A percentile compares a stretch with the other conserved stretches of the same genome.
Conservation (phyloP, 2,113 vertebrate species). For the Rhineura floridana region DNA sequence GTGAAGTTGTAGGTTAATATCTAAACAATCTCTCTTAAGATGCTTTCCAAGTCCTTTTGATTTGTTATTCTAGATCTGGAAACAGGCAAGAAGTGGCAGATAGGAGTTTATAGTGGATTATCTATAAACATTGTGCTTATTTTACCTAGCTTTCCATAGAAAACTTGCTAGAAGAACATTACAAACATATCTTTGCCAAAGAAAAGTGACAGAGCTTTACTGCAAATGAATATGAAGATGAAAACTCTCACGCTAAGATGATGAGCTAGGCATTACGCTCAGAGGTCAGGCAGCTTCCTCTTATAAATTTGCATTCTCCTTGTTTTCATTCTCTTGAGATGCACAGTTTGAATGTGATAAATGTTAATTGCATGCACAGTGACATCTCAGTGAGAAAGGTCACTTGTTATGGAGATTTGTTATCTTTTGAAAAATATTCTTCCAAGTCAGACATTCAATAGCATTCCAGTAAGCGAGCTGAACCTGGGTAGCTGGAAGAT, state of each 20-base stretch:
- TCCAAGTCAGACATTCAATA: slow-evolving; percentile 43
- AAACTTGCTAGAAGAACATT: not conserved
- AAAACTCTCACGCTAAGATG: not conserved
- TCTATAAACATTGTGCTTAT: not conserved
- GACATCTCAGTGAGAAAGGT: slow-evolving; percentile 40
- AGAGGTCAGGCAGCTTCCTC: not conserved
- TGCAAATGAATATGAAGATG: not conserved
- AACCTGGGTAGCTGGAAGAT: slow-evolving; percentile 33
- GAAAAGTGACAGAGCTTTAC: not conserved
- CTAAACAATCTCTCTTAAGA: too few species aligned
- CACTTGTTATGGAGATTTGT: slow-evolving; percentile 40
- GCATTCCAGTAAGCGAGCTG: slow-evolving; percentile 7
- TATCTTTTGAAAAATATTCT: slow-evolving; percentile 46
- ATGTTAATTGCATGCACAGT: slow-evolving; percentile 20
- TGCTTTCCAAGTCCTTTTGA: not conserved
- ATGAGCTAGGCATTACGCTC: not conserved
- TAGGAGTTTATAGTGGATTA: not conserved
- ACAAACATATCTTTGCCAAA: not conserved
- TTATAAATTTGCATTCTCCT: slow-evolving; percentile 13
- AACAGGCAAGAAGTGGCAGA: not conserved
- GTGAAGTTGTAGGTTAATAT: not conserved
- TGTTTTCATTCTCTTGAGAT: slow-evolving; percentile 10
- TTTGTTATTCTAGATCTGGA: not conserved
- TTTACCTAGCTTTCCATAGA: not conserved
- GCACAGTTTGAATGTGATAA: slow-evolving; percentile 27